Evolutionary conservation across 2,888 invertebrate species (phyloP).

Genomic region (Melanargia galathea): DNA sequence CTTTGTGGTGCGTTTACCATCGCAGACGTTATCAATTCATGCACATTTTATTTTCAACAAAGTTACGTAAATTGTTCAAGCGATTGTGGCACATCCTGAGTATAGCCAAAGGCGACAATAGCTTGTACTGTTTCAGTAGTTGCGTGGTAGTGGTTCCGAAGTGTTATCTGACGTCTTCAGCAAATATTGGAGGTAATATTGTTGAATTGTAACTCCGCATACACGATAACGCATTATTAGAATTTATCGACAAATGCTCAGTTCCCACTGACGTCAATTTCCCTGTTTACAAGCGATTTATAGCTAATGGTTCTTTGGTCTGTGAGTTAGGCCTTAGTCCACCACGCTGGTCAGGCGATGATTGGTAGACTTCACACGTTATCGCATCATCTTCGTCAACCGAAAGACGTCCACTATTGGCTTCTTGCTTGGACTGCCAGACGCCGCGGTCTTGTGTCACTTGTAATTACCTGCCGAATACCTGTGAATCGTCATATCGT

Average conservation of each 20-base stretch:
- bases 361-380: too few relatives aligned
- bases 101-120: neutral
- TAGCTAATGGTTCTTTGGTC: conserved; percentile 2
- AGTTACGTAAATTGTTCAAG: neutral
- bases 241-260: conserved; percentile 52
- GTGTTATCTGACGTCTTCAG: conserved; percentile 48
- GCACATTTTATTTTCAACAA: neutral
- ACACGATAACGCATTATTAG: conserved; percentile 49
- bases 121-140: conserved; percentile 1
- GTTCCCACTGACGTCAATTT: conserved; percentile 47
- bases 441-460: too few relatives aligned
- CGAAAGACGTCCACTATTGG: too few relatives aligned
- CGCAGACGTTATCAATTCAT: conserved; percentile 8
- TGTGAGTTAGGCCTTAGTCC: too few relatives aligned
- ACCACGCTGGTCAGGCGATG: too few relatives aligned
- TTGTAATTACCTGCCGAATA: too few relatives aligned
- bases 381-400: too few relatives aligned
- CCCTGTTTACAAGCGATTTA: conserved; percentile 32
- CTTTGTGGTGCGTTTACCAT: neutral
- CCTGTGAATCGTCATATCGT: too few relatives aligned
- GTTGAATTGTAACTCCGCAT: conserved; percentile 45
- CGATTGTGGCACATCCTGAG: neutral
- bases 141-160: conserved; percentile 10
- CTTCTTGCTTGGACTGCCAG: too few relatives aligned
- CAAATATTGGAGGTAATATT: conserved; percentile 54